phyloP scores from a whole-genome alignment of 2,888 invertebrate genomes.

The Acanthosepion pharaonis region DNA sequence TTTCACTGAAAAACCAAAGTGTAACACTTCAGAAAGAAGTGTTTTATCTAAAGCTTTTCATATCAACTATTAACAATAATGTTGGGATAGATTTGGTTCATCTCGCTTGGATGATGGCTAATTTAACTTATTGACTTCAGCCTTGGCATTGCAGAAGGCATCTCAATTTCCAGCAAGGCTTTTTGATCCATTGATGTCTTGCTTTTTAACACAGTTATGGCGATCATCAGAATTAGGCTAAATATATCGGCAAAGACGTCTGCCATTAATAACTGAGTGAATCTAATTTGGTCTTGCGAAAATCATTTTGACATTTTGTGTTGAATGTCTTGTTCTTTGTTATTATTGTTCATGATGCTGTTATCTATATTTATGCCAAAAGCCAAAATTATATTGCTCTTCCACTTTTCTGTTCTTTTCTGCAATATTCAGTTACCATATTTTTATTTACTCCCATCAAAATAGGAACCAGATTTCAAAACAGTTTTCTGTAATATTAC shows the following conservation, averaged over 20 bases:
- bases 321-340: background rate
- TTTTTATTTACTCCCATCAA: too few relatives aligned
- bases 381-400: too few relatives aligned
- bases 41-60: too few relatives aligned
- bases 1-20: too few relatives aligned
- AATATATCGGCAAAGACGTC: background rate
- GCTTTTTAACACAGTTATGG: background rate
- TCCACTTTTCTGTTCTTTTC: too few relatives aligned
- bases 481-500: too few relatives aligned
- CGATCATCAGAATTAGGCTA: background rate
- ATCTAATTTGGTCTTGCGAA: background rate
- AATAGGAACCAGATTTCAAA: too few relatives aligned
- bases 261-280: background rate
- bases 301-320: background rate
- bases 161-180: background rate
- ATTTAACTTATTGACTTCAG: background rate
- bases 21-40: too few relatives aligned
- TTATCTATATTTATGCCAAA: too few relatives aligned
- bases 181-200: background rate
- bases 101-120: background rate
- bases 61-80: too few relatives aligned
- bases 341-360: too few relatives aligned
- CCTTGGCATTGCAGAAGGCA: background rate
- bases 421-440: too few relatives aligned
- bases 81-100: background rate